Percentiles rank a stretch among this genome's conserved stretches.
These are phyloP conservation scores for Callipepla squamata DNA, from an alignment of 2,113 vertebrate species.

Conservation along the genomic window DNA sequence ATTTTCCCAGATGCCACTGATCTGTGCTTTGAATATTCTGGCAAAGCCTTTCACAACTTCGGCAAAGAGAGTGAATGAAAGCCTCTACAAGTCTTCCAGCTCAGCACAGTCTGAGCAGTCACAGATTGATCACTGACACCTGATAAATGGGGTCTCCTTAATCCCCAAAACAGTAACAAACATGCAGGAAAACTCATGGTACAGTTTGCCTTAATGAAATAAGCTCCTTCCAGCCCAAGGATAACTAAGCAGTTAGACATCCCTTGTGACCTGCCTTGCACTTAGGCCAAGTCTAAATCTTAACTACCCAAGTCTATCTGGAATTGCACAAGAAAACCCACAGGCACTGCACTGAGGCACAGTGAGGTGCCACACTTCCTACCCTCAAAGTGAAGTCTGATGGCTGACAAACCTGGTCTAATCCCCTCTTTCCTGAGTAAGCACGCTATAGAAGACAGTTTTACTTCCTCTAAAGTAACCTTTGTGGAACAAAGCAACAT, in stretches of 20 bases:
- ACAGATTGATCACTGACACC: neutral
- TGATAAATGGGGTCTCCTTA: neutral
- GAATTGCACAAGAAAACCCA: neutral
- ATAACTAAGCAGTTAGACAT: neutral
- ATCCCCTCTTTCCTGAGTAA: neutral
- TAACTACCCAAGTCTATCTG: neutral
- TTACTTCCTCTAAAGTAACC: neutral
- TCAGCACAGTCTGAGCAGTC: neutral
- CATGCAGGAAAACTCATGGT: neutral
- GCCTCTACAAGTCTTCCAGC: neutral
- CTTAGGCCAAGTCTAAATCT: neutral
- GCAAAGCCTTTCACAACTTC: neutral
- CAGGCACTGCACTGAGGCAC: neutral
- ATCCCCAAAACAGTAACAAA: neutral
- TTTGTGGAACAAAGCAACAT: neutral
- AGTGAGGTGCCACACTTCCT: neutral
- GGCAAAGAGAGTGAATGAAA: neutral
- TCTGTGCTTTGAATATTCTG: neutral
- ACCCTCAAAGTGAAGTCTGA: neutral
- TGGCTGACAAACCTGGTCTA: neutral
- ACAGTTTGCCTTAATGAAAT: neutral
- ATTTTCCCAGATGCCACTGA: neutral
- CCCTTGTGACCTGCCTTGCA: neutral
- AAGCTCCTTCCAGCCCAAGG: neutral
- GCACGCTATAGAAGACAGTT: neutral